phyloP scores from a whole-genome alignment of 2,797 vertebrate genomes.

The Sparus aurata region DNA sequence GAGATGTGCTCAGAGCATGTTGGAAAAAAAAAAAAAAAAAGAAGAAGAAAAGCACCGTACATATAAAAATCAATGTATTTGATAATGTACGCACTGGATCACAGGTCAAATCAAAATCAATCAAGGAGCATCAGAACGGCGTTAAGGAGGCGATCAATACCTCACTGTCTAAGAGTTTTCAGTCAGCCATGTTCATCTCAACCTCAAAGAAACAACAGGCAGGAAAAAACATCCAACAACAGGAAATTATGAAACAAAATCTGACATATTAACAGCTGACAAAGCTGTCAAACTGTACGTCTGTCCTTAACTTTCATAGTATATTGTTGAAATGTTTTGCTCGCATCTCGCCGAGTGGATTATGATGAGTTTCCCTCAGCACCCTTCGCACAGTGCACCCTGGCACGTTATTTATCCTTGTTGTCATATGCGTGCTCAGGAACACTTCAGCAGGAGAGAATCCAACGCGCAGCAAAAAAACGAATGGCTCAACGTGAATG shows the following conservation, averaged over 20 bases:
- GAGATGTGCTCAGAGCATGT: slow-evolving; percentile 10
- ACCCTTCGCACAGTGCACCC: not conserved
- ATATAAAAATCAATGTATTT: slow-evolving; percentile 2
- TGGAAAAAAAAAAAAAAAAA: not conserved
- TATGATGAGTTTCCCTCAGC: too few relatives aligned
- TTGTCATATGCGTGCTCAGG: not conserved
- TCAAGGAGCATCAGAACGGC: not conserved
- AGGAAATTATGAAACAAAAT: not conserved
- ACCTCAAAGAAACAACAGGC: not conserved
- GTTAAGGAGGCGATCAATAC: not conserved
- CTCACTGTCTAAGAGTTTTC: not conserved
- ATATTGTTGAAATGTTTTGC: too few relatives aligned
- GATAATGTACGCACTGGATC: not conserved
- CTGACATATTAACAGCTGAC: not conserved
- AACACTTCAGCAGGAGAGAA: not conserved
- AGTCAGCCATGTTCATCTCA: not conserved
- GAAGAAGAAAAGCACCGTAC: not conserved
- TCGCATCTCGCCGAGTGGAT: too few relatives aligned
- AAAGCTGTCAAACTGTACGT: not conserved
- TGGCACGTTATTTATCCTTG: not conserved
- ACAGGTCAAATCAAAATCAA: slow-evolving; percentile 10
- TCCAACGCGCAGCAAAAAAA: too few relatives aligned
- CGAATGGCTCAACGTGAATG: too few relatives aligned
- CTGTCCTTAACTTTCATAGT: not conserved
- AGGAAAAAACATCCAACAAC: not conserved